Percentiles rank a stretch among this genome's conserved stretches.
Conservation (phyloP, 2,113 vertebrate species). For the Myiagra hebetior region DNA sequence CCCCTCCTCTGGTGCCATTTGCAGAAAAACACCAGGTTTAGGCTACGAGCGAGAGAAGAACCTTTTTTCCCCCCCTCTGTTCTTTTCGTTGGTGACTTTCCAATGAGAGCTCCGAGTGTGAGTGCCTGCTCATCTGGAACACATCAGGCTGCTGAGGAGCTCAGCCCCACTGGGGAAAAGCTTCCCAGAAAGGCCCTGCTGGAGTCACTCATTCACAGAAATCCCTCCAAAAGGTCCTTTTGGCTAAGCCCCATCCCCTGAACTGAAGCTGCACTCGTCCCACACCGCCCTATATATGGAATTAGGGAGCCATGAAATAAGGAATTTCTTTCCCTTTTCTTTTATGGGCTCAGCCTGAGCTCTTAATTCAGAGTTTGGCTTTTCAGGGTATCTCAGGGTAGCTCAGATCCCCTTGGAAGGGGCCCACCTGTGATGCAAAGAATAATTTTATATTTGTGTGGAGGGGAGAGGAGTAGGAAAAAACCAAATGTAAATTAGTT, state of each 20-base stretch:
- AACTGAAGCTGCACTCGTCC: background rate
- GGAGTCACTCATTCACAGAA: background rate
- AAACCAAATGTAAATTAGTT: background rate
- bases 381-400: background rate
- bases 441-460: background rate
- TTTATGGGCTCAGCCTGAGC: background rate
- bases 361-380: background rate
- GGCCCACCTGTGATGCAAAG: background rate
- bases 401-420: background rate
- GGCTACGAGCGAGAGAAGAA: background rate
- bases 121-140: background rate
- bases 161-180: background rate
- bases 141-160: background rate
- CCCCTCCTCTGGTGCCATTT: background rate
- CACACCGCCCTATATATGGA: background rate
- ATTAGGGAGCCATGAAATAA: background rate
- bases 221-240: background rate
- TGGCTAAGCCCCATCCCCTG: background rate
- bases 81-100: background rate
- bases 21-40: background rate
- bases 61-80: background rate
- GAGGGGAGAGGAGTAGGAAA: background rate
- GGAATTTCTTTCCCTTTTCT: background rate
- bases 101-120: background rate
- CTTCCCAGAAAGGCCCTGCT: constrained; percentile 22